A percentile compares a stretch with the other conserved stretches of the same genome.
Evolutionary conservation across 2,797 vertebrate species (phyloP).

Genomic region (Myripristis murdjan): DNA sequence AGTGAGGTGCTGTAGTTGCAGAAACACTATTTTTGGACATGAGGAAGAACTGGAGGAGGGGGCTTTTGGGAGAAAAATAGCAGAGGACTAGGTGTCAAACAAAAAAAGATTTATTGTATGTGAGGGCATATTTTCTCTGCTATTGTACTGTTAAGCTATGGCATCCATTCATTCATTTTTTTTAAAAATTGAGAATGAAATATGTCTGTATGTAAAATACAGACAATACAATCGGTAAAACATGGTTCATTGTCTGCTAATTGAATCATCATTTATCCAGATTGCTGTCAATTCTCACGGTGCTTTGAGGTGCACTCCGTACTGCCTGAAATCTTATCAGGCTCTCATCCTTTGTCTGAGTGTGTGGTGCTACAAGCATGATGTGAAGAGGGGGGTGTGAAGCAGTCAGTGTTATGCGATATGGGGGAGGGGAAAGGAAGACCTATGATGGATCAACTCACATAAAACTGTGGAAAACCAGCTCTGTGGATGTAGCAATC

Average conservation of each 20-base stretch:
- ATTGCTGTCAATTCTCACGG: slow-evolving; percentile 10
- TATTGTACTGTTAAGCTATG: not conserved
- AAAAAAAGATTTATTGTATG: not conserved
- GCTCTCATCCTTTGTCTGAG: slow-evolving; percentile 70
- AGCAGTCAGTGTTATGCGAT: slow-evolving; percentile 67
- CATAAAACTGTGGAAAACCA: slow-evolving; percentile 45
- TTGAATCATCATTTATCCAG: slow-evolving; percentile 18
- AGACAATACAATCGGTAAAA: not conserved
- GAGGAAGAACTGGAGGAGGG: not conserved
- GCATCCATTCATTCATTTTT: too few relatives aligned
- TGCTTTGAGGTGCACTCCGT: not conserved
- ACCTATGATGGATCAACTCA: slow-evolving; percentile 68
- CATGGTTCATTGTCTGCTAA: slow-evolving; percentile 6
- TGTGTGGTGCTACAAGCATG: slow-evolving; percentile 54
- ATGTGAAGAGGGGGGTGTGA: slow-evolving; percentile 52
- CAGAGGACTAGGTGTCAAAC: not conserved
- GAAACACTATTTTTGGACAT: slow-evolving; percentile 29
- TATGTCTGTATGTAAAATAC: not conserved
- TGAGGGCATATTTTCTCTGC: not conserved
- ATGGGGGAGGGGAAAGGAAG: slow-evolving; percentile 73
- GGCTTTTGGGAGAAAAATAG: not conserved
- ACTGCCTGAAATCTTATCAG: slow-evolving; percentile 69
- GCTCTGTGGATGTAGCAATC: slow-evolving; percentile 24
- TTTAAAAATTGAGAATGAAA: too few relatives aligned
- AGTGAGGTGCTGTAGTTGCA: slow-evolving; percentile 46